These are phyloP conservation scores for Himalopsyche japonica DNA, from an alignment of 2,888 invertebrate genomes.

Conservation along the genomic window DNA sequence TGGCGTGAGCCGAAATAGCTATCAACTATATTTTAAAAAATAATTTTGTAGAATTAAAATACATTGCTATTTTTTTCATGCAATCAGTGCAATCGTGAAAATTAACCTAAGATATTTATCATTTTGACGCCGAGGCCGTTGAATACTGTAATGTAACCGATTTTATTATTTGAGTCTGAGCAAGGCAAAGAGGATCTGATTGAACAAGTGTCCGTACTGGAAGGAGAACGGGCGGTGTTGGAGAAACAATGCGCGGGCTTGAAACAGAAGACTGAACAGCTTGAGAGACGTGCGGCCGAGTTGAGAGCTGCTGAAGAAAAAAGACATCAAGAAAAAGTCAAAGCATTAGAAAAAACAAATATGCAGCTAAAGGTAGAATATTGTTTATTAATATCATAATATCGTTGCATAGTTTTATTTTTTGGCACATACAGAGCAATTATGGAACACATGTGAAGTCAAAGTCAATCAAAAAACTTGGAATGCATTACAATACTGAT, in stretches of 20 bases:
- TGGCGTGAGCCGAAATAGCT: too few species aligned
- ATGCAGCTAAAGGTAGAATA: slow-evolving; percentile 81
- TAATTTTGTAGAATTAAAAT: too few species aligned
- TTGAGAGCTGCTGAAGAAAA: slow-evolving; percentile 87
- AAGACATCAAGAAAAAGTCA: slow-evolving; percentile 88
- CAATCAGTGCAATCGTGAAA: too few species aligned
- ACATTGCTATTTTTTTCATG: too few species aligned
- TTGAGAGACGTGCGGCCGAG: slow-evolving; percentile 81
- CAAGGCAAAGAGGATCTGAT: slow-evolving; percentile 85
- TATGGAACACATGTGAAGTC: not conserved
- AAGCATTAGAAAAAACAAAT: slow-evolving; percentile 91
- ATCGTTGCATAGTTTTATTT: not conserved
- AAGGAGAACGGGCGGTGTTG: slow-evolving; percentile 66
- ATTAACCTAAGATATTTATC: too few species aligned
- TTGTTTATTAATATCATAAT: not conserved
- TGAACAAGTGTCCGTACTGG: slow-evolving; percentile 72
- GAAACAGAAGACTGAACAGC: slow-evolving; percentile 72
- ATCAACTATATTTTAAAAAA: too few species aligned
- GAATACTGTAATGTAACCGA: not conserved
- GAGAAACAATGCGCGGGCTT: slow-evolving; percentile 65
- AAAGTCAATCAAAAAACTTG: too few species aligned
- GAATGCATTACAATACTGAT: too few species aligned
- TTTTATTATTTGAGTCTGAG: slow-evolving; percentile 63
- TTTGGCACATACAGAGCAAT: not conserved
- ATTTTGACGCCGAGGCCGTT: too few species aligned